Evolutionary conservation across 2,888 invertebrate species (phyloP).

Genomic region (Leptura quadrifasciata): DNA sequence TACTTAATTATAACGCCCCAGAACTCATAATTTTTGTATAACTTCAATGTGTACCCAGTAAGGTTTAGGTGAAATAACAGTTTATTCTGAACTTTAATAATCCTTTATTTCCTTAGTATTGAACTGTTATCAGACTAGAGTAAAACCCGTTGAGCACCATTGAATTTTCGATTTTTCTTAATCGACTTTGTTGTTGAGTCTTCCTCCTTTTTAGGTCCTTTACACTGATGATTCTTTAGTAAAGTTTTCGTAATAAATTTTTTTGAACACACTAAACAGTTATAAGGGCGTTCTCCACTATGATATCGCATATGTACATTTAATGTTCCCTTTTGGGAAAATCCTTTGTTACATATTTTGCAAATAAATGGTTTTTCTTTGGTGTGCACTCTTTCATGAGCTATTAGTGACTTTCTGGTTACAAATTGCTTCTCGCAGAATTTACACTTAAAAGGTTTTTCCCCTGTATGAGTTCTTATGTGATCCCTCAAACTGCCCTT

Average conservation of each 20-base stretch:
- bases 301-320: constrained; percentile 76
- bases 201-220: neutral
- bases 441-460: constrained; percentile 68
- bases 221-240: constrained; percentile 70
- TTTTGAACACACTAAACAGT: constrained; percentile 68
- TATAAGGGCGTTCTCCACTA: constrained; percentile 69
- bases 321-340: constrained; percentile 76
- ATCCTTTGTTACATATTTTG: constrained; percentile 76
- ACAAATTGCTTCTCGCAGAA: constrained; percentile 72
- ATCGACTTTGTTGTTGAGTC: too few species aligned
- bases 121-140: too few species aligned
- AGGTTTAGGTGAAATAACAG: too few species aligned
- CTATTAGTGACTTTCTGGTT: constrained; percentile 71
- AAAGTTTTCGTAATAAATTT: constrained; percentile 70
- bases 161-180: too few species aligned
- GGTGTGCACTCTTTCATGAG: constrained; percentile 76
- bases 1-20: too few species aligned
- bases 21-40: too few species aligned
- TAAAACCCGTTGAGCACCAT: too few species aligned
- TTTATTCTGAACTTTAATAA: too few species aligned
- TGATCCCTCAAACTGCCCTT: constrained; percentile 59
- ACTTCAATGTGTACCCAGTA: too few species aligned
- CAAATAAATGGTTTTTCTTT: constrained; percentile 76
- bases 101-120: too few species aligned
- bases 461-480: constrained; percentile 65